Base-by-base conservation (phyloP, 2,113 vertebrate genomes). In the Stomatorhinus ivindoensis region DNA sequence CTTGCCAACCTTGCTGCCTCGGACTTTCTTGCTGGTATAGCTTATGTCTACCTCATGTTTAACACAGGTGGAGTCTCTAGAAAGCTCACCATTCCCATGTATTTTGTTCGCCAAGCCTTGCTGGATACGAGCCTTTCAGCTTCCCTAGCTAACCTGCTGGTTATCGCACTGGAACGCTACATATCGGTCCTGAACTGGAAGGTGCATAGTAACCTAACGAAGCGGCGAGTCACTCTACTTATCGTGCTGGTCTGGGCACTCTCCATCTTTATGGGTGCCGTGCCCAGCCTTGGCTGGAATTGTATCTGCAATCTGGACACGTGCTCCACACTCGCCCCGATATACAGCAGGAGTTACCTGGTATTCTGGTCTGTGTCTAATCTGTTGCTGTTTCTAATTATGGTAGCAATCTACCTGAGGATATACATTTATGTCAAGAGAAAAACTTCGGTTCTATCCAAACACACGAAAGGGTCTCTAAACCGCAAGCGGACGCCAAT, bases 31-130 rank as follows among this genome's bases (percentile, higher is more conserved):
- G 98, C 98, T 2, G 98, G 98, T 5, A 97, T 99, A 24, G 98
- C 98, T 0, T 99, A 99, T 0, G 96, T 99, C 4, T 99, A 97
- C 94, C 94, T 99, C 92, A 98, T 99, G 98, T 98, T 99, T 91
- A 96, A 99, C 93, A 99, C 98, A 0, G 98, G 98, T 0, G 93
- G 94, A 0, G 95, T 96, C 88, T 99, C 98, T 0, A 95, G 94
- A 89, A 95, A 92, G 0, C 90, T 99, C 61, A 97, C 97, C 0
- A 97, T 99, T 1, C 96, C 96, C 58, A 94, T 89, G 88, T 99
- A 98, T 95, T 98, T 99, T 86, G 91, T 99, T 91, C 98, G 98
- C 10, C 98, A 99, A 94, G 98, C 97, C 3, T 96, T 99, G 31
- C 93, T 99, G 91, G 98, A 99, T 88, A 93, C 97, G 2, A 99